Evolutionary conservation across 2,888 invertebrate genomes (phyloP), one percentile per base, ranked within the genome.

Genomic region (Chrysolina oricalcia): DNA sequence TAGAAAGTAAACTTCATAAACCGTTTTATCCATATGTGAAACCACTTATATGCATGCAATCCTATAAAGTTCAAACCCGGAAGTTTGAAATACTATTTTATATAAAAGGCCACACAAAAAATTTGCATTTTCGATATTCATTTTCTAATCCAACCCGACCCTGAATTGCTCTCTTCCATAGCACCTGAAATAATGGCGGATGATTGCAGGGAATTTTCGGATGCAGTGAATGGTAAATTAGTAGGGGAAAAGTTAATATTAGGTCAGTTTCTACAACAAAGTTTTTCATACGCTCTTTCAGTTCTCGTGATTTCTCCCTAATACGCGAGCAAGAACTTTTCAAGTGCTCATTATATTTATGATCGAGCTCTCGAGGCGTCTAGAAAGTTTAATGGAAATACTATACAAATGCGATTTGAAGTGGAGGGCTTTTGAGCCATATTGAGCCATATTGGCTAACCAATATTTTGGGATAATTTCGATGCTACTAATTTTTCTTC

Each of bases 231-330:
- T 21, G 21, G 50, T 21, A n/a, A 68, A 68, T 68, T 53, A 68
- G 19, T 56, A 19, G 41, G 53, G 17, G 68, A 41, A 17, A 53
- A 68, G 68, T 68, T 68, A 68, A 68, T 68, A 53, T 68, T 40
- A 53, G 35, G 53, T 50, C 68, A 68, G 35, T 53, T 53, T 19
- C 21, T 53, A 68, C 40, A 53, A 68, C 19, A 41, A 68, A 68
- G 68, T 68, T 68, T 68, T 68, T 68, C 56, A 68, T 53, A 35
- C 35, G 59, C 35, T 59, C 27, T 35, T 35, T 15, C 59, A 59
- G 15, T 27, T 59, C 35, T 27, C 35, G 59, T 59, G 27, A 59
- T 59, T 59, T 59, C 35, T 59, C 19, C 27, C n/a, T n/a, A 59
- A 59, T 35, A 27, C n/a, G 23, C 8, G 27, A 59, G 59, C 35